phyloP scores from a whole-genome alignment of 2,888 invertebrate genomes.

The Mesorhabditis spiculigera region DNA sequence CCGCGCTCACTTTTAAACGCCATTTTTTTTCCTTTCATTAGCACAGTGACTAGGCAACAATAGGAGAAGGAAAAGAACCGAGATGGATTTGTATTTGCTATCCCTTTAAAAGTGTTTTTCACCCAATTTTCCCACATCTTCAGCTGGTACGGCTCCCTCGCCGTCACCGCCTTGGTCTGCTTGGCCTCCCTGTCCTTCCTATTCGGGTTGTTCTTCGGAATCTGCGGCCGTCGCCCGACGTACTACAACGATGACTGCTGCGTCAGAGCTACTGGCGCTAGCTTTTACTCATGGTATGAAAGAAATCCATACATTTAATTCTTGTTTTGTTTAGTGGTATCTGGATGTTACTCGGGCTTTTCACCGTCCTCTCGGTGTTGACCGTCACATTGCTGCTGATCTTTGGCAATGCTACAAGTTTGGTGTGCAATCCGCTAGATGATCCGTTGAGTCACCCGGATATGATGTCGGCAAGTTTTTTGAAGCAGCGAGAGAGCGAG shows the following conservation, averaged over 20 bases:
- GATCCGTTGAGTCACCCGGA: constrained; percentile 47
- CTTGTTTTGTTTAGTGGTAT: constrained; percentile 40
- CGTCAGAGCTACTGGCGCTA: constrained; percentile 61
- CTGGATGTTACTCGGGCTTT: constrained; percentile 40
- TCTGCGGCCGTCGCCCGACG: constrained; percentile 61
- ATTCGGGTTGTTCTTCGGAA: constrained; percentile 62
- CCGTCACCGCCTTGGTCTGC: constrained; percentile 58
- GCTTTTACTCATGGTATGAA: constrained; percentile 60
- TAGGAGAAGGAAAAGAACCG: too few relatives aligned
- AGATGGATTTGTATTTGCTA: too few relatives aligned
- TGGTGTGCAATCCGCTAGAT: constrained; percentile 51
- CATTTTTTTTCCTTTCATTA: too few relatives aligned
- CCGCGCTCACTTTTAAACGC: too few relatives aligned
- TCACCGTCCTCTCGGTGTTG: constrained; percentile 39
- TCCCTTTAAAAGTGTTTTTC: too few relatives aligned
- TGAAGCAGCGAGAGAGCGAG: not conserved
- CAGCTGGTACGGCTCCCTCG: constrained; percentile 61
- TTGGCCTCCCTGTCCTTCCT: constrained; percentile 60
- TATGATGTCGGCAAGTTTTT: constrained; percentile 39
- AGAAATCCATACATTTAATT: not conserved
- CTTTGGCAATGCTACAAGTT: constrained; percentile 43
- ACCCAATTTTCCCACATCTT: too few relatives aligned
- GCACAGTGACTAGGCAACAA: too few relatives aligned
- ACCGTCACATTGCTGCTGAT: constrained; percentile 41
- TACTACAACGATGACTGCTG: constrained; percentile 61